Evolutionary conservation across 2,888 invertebrate genomes (phyloP).

Genomic region (Altica lythri): DNA sequence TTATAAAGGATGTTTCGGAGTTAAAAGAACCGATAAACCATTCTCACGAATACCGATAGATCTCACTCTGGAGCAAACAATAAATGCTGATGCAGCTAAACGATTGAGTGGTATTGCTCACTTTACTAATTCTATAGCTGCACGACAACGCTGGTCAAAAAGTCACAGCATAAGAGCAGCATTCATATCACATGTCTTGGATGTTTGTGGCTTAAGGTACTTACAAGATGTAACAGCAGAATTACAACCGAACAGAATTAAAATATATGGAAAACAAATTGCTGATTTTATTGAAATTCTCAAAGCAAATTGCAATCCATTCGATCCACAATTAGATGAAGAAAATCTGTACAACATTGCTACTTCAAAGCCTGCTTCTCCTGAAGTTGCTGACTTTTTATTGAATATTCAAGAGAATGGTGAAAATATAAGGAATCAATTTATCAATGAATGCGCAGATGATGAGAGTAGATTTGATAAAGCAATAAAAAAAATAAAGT

Average conservation of each 20-base stretch:
- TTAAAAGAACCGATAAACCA: conserved; percentile 37
- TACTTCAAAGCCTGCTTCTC: too few relatives aligned
- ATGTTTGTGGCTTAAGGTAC: not conserved
- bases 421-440: too few relatives aligned
- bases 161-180: not conserved
- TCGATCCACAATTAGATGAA: too few relatives aligned
- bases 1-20: conserved; percentile 35
- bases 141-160: not conserved
- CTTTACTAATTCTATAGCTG: conserved; percentile 12
- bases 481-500: too few relatives aligned
- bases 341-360: too few relatives aligned
- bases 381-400: too few relatives aligned
- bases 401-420: too few relatives aligned
- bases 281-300: too few relatives aligned
- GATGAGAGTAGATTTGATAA: too few relatives aligned
- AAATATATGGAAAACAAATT: conserved; percentile 1
- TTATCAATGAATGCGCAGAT: too few relatives aligned
- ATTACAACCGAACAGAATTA: not conserved
- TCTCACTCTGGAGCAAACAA: conserved; percentile 37
- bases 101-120: conserved; percentile 2
- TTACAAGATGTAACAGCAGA: not conserved
- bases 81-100: conserved; percentile 33
- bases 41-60: conserved; percentile 33
- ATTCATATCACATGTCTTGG: conserved; percentile 1
- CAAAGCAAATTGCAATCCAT: too few relatives aligned